phyloP scores from a whole-genome alignment of 2,888 invertebrate species.

The Phyto melanocephala region DNA sequence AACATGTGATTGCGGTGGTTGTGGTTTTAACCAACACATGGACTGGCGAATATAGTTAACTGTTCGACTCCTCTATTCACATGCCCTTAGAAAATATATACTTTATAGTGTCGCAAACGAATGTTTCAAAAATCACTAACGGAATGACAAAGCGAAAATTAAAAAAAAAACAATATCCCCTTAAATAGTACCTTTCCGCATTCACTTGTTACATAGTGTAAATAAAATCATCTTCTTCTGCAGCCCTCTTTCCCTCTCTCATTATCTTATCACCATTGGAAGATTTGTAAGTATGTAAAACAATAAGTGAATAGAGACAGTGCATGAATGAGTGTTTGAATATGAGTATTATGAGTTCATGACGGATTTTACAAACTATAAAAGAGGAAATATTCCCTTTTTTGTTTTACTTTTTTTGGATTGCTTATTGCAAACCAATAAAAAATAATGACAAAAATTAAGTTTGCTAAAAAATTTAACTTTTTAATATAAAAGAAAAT shows the following conservation, averaged over 20 bases:
- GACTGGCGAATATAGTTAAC: too few species aligned
- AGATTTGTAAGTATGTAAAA: background rate
- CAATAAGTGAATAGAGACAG: slow-evolving; percentile 4
- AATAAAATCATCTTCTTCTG: background rate
- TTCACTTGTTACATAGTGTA: too few species aligned
- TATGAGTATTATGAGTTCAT: background rate
- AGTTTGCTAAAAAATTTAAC: slow-evolving; percentile 11
- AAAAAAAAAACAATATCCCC: too few species aligned
- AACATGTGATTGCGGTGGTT: too few species aligned
- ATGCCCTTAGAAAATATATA: too few species aligned
- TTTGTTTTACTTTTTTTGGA: background rate
- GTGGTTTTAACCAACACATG: too few species aligned
- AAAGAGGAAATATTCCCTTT: slow-evolving; percentile 20
- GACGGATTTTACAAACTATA: background rate
- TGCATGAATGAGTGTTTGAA: background rate
- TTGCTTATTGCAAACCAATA: slow-evolving; percentile 7
- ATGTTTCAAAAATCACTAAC: too few species aligned
- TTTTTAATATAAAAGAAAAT: slow-evolving; percentile 15
- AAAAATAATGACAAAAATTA: slow-evolving; percentile 32
- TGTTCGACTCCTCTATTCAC: too few species aligned
- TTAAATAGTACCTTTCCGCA: too few species aligned
- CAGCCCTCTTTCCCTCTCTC: background rate
- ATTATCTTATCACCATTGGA: too few species aligned
- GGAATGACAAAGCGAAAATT: too few species aligned
- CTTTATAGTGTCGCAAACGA: too few species aligned